Percentiles rank a stretch among this genome's conserved stretches.
Conservation (phyloP, 1,140 invertebrate genomes). For the Steinernema feltiae region DNA sequence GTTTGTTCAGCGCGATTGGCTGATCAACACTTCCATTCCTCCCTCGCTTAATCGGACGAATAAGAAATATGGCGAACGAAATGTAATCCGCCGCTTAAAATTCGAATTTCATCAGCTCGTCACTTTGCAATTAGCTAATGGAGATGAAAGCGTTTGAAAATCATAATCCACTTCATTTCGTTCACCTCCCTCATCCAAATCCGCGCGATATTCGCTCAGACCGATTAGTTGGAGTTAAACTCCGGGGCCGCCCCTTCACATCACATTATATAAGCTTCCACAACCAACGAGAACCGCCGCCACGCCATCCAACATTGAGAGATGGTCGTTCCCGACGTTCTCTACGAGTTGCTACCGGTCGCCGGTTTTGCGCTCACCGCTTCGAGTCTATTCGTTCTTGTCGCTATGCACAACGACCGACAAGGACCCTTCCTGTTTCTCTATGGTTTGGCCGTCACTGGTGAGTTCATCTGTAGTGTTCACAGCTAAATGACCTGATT, state of each 20-base stretch:
- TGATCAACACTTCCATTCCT: background rate
- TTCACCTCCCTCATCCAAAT: background rate
- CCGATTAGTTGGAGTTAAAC: background rate
- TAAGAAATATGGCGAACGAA: no score
- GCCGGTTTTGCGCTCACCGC: background rate
- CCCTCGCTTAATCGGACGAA: background rate
- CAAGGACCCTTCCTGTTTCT: background rate
- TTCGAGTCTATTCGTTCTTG: background rate
- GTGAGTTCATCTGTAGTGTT: background rate
- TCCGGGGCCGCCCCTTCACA: background rate
- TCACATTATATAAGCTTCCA: no score
- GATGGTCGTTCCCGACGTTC: background rate
- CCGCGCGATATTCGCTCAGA: background rate
- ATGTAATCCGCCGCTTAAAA: no score
- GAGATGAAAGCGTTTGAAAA: background rate
- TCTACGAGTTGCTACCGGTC: background rate
- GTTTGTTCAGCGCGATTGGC: no score
- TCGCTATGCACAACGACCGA: background rate
- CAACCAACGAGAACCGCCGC: no score
- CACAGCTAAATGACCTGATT: background rate
- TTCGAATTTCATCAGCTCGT: no score
- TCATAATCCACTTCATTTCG: background rate
- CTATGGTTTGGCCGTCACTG: background rate
- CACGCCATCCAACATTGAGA: no score
- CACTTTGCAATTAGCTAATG: constrained; percentile 7